Evolutionary conservation across 2,797 vertebrate genomes (phyloP).

Genomic region (Pseudomugil gertrudae): DNA sequence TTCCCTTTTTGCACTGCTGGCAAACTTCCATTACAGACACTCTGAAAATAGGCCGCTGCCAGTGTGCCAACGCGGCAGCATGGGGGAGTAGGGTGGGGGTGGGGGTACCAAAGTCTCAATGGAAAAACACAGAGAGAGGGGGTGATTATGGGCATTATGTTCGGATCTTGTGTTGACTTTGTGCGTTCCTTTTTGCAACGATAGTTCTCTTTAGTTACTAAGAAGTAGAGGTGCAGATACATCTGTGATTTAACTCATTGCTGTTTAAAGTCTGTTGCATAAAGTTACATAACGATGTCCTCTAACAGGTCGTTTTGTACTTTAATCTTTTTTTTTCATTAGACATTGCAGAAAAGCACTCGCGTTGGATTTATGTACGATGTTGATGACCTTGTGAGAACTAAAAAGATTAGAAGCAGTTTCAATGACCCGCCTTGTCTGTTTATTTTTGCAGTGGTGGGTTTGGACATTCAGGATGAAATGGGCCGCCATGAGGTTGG

Average conservation of each 20-base stretch:
- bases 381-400: not conserved
- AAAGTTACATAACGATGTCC: not conserved
- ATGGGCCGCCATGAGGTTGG: slow-evolving; percentile 99
- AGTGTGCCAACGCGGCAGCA: slow-evolving; percentile 49
- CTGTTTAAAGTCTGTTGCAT: not conserved
- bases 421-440: not conserved
- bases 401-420: slow-evolving; percentile 3
- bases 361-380: not conserved
- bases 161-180: slow-evolving; percentile 53
- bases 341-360: not conserved
- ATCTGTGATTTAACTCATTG: not conserved
- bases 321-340: not conserved
- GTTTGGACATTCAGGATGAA: slow-evolving; percentile 98
- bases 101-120: slow-evolving; percentile 20
- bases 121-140: slow-evolving; percentile 62
- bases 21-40: slow-evolving; percentile 30
- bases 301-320: too few relatives aligned
- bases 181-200: slow-evolving; percentile 25
- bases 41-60: slow-evolving; percentile 65
- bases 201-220: slow-evolving; percentile 8
- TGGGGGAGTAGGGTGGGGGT: not conserved
- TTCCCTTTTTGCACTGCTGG: slow-evolving; percentile 10
- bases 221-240: not conserved
- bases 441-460: slow-evolving; percentile 86
- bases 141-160: slow-evolving; percentile 30